Percentiles rank a stretch among this genome's conserved stretches.
Evolutionary conservation across 1,140 invertebrate genomes (phyloP).

Genomic region (Apolygus lucorum): DNA sequence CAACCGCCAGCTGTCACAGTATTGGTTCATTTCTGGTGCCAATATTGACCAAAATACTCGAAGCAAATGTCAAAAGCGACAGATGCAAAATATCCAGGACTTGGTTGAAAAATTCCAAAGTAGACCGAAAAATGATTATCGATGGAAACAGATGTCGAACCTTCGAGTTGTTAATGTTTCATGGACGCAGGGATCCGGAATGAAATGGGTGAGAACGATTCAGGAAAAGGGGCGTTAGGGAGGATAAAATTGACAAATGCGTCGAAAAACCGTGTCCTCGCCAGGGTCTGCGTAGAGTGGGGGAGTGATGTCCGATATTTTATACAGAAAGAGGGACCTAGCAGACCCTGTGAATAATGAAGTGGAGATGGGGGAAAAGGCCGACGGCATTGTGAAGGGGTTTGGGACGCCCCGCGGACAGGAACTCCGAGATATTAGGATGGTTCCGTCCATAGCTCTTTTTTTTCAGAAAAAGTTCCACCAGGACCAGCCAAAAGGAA

Average conservation of each 20-base stretch:
- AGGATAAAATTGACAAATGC: neutral
- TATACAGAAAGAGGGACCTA: neutral
- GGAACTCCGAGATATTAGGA: neutral
- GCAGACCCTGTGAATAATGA: neutral
- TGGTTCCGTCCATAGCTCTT: neutral
- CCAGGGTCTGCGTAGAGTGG: neutral
- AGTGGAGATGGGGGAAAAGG: neutral
- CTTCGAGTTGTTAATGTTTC: too few relatives aligned
- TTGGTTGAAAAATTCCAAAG: too few relatives aligned
- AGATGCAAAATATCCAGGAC: too few relatives aligned
- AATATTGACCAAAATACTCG: too few relatives aligned
- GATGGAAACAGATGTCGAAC: too few relatives aligned
- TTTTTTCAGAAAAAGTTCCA: neutral
- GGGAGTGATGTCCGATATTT: neutral
- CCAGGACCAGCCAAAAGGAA: neutral
- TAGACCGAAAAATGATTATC: too few relatives aligned
- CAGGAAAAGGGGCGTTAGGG: neutral
- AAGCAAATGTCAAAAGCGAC: too few relatives aligned
- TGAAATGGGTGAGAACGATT: neutral
- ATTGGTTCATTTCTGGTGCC: too few relatives aligned
- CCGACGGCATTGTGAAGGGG: neutral
- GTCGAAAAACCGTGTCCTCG: neutral
- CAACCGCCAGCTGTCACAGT: too few relatives aligned
- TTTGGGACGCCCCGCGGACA: neutral
- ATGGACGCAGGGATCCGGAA: too few relatives aligned